Base-by-base conservation (phyloP, 2,888 invertebrate genomes). In the Tachina lurida region DNA sequence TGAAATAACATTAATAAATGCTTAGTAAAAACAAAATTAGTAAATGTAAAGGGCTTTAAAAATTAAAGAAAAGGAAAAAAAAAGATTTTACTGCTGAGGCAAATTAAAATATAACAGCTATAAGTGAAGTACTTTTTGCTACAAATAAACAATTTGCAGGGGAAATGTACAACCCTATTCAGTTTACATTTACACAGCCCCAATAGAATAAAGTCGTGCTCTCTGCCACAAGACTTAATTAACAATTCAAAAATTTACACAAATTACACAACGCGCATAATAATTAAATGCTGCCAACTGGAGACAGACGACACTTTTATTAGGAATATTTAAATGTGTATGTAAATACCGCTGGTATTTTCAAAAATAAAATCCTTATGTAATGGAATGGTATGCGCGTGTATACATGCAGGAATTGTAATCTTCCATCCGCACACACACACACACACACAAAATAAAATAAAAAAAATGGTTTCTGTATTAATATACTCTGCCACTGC, bases 231-330 rank as follows among this genome's bases (percentile, higher is more conserved):
- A 87, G 87, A 89, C 89, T 89, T 89, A 89, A 89, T 90, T 89
- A 90, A 88, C 88, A 88, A 89, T 90, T 89, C 89, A 89, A 87
- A 90, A 88, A 89, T 87, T 88, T 88, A 88, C 87, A 88, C 88
- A 90, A 90, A 89, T 89, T 89, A 89, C 88, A 88, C 88, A 88
- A 84, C 84, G 87, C 89, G 89, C 88, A 88, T 88, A 87, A 87
- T 88, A 87, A 88, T 86, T 83, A 86, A 84, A 77, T 78, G 84
- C 74, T 70, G 60, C 15, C 54, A 54, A 47, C 43, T n/a, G 17
- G 31, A 65, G 10, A 47, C 19, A 58, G 15, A n/a, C 41, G 45
- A 12, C 41, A 54, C 7, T n/a, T 39, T 4, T 1, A 8, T 2
- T 3, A 2, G 8, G 5, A 58, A 13, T 15, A 47, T 10, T 3